phyloP scores from a whole-genome alignment of 1,140 invertebrate species.

The Nasonia longicornis region DNA sequence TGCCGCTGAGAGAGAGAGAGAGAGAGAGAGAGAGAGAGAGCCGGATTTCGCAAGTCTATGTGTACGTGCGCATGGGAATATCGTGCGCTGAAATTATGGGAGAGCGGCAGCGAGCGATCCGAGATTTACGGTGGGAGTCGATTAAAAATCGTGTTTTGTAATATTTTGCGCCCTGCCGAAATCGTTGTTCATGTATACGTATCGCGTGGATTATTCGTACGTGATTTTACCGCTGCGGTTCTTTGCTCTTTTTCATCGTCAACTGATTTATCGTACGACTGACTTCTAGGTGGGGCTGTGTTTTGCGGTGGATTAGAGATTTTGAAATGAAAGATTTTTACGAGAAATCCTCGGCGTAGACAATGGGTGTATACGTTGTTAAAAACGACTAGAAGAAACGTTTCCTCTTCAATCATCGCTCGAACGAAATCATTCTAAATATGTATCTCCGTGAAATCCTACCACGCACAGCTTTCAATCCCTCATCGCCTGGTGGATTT shows the following conservation, averaged over 20 bases:
- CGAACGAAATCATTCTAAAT: background rate
- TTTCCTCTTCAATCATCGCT: background rate
- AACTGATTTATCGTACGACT: background rate
- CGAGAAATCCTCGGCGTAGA: background rate
- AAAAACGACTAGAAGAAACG: no score
- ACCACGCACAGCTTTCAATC: background rate
- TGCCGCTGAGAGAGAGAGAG: background rate
- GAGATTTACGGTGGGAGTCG: conserved; percentile 29
- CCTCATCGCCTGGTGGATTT: conserved; percentile 37
- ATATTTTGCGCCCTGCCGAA: conserved; percentile 44
- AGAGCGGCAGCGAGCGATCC: background rate
- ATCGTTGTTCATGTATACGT: background rate
- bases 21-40: background rate
- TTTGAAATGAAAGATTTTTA: background rate
- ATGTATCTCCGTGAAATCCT: background rate
- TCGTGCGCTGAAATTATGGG: background rate
- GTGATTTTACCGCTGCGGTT: background rate
- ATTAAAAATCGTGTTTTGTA: conserved; percentile 24
- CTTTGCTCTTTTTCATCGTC: background rate
- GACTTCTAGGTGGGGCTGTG: background rate
- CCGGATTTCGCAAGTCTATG: background rate
- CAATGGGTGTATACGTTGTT: no score
- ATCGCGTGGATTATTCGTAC: background rate
- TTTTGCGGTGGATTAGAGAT: background rate
- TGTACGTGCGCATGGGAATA: background rate